A percentile compares a stretch with the other conserved stretches of the same genome.
These are phyloP conservation scores for Dipus sagitta DNA, from an alignment of 2,797 vertebrate genomes.

Conservation along the genomic window DNA sequence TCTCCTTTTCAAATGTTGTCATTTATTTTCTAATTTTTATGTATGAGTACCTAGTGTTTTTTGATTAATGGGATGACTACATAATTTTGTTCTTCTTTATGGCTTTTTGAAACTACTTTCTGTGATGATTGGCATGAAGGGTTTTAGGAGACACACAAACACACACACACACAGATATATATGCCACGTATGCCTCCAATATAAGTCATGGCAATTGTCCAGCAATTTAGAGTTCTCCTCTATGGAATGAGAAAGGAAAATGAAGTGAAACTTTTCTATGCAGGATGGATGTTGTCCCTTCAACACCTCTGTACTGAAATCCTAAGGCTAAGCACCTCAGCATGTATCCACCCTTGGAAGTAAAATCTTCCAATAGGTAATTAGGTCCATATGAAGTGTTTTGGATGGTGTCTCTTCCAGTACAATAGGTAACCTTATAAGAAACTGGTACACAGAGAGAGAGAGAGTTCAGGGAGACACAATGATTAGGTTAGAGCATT, in stretches of 20 bases:
- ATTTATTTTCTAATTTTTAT: not conserved
- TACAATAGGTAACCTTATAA: not conserved
- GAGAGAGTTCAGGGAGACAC: not conserved
- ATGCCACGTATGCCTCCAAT: too few relatives aligned
- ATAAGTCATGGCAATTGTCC: not conserved
- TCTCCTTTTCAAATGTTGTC: too few relatives aligned
- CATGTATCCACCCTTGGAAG: not conserved
- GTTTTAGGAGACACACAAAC: too few relatives aligned
- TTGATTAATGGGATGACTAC: not conserved
- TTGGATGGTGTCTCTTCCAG: not conserved
- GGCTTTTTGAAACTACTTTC: not conserved
- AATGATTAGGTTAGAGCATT: not conserved
- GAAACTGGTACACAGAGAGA: not conserved
- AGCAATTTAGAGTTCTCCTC: not conserved
- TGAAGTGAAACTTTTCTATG: not conserved
- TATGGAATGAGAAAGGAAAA: not conserved
- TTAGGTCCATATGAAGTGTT: not conserved
- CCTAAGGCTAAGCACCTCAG: not conserved
- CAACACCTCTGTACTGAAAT: not conserved
- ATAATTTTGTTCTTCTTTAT: not conserved
- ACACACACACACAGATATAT: too few relatives aligned
- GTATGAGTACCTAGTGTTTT: not conserved
- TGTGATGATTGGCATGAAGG: not conserved
- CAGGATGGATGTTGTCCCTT: not conserved
- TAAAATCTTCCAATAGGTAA: not conserved